Conservation (phyloP, 2,797 vertebrate species). For the Eleutherodactylus coqui region DNA sequence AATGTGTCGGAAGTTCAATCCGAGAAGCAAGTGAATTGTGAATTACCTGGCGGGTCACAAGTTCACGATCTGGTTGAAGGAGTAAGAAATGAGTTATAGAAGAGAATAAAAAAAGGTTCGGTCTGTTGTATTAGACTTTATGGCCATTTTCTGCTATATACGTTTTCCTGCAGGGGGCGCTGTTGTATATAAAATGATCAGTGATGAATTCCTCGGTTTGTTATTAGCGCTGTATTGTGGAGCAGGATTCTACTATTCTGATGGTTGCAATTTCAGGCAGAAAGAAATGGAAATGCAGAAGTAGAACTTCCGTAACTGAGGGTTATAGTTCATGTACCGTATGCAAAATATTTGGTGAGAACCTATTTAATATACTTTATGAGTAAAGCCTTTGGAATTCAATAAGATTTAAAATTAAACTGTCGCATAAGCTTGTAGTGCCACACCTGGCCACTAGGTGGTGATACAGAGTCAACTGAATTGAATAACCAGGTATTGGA, state of each 20-base stretch:
- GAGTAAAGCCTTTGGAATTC: background rate
- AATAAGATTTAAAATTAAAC: too few relatives aligned
- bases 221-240: background rate
- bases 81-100: slow-evolving; percentile 27
- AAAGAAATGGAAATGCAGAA: background rate
- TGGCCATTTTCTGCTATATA: background rate
- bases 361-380: background rate
- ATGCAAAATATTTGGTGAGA: background rate
- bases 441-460: too few relatives aligned
- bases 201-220: background rate
- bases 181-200: slow-evolving; percentile 65
- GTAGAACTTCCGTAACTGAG: background rate
- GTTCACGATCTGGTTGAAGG: slow-evolving; percentile 38
- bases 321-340: background rate
- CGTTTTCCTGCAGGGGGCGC: slow-evolving; percentile 68
- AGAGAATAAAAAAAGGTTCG: background rate
- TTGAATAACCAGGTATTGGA: too few relatives aligned
- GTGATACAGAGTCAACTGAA: too few relatives aligned
- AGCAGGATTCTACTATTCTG: slow-evolving; percentile 14
- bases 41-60: slow-evolving; percentile 33
- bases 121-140: background rate
- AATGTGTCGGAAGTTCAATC: background rate
- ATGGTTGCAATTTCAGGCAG: background rate
- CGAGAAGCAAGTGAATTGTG: slow-evolving; percentile 26
- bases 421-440: too few relatives aligned